Evolutionary conservation across 2,113 vertebrate species (phyloP).

Genomic region (Oncorhynchus keta): DNA sequence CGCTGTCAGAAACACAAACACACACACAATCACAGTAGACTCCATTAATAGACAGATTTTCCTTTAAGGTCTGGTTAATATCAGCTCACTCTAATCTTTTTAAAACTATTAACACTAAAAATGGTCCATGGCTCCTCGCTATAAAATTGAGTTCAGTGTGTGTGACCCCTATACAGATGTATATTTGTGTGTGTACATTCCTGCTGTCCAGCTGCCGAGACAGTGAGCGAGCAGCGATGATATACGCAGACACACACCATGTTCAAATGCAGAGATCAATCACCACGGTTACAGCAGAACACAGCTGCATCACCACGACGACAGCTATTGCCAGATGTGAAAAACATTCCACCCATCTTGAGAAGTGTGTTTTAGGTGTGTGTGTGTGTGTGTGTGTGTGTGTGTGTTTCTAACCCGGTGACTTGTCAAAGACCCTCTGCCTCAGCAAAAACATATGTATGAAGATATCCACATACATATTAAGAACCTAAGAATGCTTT

Average conservation of each 20-base stretch:
- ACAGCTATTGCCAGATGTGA: constrained; percentile 38
- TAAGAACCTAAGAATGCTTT: too few species aligned
- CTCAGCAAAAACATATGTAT: too few species aligned
- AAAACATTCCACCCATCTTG: constrained; percentile 35
- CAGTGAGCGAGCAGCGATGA: constrained; percentile 18
- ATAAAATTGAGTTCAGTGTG: neutral
- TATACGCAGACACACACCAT: constrained; percentile 34
- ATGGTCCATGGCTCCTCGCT: neutral
- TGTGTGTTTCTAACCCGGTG: too few species aligned
- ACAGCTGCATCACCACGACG: constrained; percentile 50
- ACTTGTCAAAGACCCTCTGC: neutral
- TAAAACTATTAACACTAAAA: neutral
- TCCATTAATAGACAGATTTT: constrained; percentile 69
- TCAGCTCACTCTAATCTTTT: constrained; percentile 33
- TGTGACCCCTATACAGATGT: constrained; percentile 1
- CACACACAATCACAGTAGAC: constrained; percentile 39
- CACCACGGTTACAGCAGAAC: constrained; percentile 38
- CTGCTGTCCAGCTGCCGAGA: constrained; percentile 39
- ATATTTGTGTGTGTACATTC: constrained; percentile 36
- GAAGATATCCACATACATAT: too few species aligned
- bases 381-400: neutral
- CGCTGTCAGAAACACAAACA: constrained; percentile 1
- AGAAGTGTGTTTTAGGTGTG: neutral
- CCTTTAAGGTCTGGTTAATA: constrained; percentile 42
- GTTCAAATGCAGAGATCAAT: constrained; percentile 51